These are phyloP conservation scores for Microctenopoma steveboyesi DNA, from an alignment of 2,797 vertebrate genomes.

Conservation along the genomic window DNA sequence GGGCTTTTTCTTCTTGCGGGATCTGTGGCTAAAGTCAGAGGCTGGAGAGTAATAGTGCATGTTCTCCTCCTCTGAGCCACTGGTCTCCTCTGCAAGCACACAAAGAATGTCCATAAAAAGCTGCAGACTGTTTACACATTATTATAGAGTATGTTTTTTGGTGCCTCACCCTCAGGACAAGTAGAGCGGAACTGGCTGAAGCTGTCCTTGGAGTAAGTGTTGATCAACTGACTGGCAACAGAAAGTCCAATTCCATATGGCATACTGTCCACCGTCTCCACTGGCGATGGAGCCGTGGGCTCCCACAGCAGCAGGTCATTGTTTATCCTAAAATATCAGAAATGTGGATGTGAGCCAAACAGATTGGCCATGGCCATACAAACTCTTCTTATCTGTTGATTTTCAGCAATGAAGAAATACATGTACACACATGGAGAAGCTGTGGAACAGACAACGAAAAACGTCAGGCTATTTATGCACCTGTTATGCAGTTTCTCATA, in stretches of 20 bases:
- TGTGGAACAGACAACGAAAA: too few species aligned
- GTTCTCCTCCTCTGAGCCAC: conserved; percentile 96
- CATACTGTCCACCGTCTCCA: conserved; percentile 96
- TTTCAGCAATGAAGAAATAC: too few species aligned
- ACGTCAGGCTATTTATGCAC: conserved; percentile 63
- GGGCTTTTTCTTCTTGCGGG: conserved; percentile 91
- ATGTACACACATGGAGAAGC: too few species aligned
- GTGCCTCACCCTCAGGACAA: conserved; percentile 89
- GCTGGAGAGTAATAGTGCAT: conserved; percentile 89
- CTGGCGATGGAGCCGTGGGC: conserved; percentile 96
- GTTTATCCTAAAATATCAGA: conserved; percentile 87
- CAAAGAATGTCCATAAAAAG: conserved; percentile 2
- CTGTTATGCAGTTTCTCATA: conserved; percentile 98
- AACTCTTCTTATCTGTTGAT: too few species aligned
- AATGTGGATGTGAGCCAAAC: background rate
- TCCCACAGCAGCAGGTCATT: conserved; percentile 98
- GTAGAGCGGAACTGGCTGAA: conserved; percentile 93
- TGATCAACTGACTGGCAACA: conserved; percentile 97
- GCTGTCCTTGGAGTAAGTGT: conserved; percentile 95
- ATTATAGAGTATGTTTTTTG: background rate
- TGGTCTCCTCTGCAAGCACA: conserved; percentile 89
- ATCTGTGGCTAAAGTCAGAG: conserved; percentile 87
- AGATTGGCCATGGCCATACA: too few species aligned
- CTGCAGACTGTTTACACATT: background rate
- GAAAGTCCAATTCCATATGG: conserved; percentile 95